Evolutionary conservation across 2,797 vertebrate species (phyloP), one percentile per base, ranked within the genome.

Genomic region (Dallia pectoralis): DNA sequence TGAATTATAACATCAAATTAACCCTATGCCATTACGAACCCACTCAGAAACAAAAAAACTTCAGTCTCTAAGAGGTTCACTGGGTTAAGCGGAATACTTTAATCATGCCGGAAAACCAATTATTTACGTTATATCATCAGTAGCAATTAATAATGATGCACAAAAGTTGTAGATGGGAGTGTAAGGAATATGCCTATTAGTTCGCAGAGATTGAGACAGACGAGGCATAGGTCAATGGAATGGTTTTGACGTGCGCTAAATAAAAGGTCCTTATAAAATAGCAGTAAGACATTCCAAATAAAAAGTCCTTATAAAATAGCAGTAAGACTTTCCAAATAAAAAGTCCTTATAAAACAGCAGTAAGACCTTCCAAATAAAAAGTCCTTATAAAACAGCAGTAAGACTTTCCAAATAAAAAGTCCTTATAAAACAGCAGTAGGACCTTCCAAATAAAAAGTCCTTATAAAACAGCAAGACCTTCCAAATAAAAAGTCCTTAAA

Each of bases 1-100:
- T 63, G 47, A 79, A 67, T 25, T 19, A 70, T 75, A 71, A 82
- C 62, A 82, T 72, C 76, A 63, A 77, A 79, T 82, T 72, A 75
- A 64, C 33, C 72, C n/a, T 29, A 25, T 53, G 72, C 79, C 56
- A 29, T 36, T 67, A 63, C 69, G 33, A 73, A 73, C 72, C 25
- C 19, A 32, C 22, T 65, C 51, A 47, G 59, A 73, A 73, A 77
- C 33, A 80, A 79, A 83, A 81, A 70, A 33, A 48, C 27, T 68
- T 59, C 19, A 49, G 12, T 25, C 63, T 77, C 40, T 59, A 75
- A 78, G 48, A 71, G 77, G 70, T 67, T 72, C 65, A 47, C 53
- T 7, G 32, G 53, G 75, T 69, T 81, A 49, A 71, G 18, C 68
- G 19, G 71, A 77, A 67, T 80, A 72, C 30, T 82, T 80, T 74